phyloP scores from a whole-genome alignment of 2,113 vertebrate species.

The Microtus oregoni region DNA sequence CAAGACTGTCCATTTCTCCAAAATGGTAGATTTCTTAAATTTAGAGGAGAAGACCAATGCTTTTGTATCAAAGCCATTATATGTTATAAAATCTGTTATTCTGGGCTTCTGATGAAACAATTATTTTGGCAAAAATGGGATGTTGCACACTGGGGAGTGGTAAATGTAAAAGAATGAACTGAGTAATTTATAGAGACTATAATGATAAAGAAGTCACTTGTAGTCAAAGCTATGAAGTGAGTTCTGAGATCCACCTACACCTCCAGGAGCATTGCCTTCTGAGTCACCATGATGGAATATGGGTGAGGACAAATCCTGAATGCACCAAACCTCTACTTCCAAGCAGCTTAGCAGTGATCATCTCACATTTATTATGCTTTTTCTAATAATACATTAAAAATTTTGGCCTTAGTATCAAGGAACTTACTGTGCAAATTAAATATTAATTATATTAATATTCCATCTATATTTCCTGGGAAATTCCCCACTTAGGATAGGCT shows the following conservation, averaged over 20 bases:
- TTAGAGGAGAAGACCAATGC: not conserved
- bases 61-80: not conserved
- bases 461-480: not conserved
- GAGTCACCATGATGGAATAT: not conserved
- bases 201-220: not conserved
- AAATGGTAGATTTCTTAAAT: not conserved
- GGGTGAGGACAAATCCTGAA: not conserved
- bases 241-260: not conserved
- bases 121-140: conserved; percentile 12
- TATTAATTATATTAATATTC: not conserved
- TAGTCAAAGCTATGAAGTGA: not conserved
- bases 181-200: not conserved
- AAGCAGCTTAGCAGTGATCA: not conserved
- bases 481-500: not conserved
- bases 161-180: not conserved
- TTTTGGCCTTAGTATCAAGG: not conserved
- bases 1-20: not conserved
- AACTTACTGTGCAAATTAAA: not conserved
- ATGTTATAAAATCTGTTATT: not conserved
- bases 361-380: not conserved
- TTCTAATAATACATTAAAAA: not conserved
- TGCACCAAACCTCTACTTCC: not conserved
- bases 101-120: not conserved
- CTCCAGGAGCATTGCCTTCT: not conserved
- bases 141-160: not conserved